These are phyloP conservation scores for Diogma glabrata DNA, from an alignment of 2,888 invertebrate species.

Conservation along the genomic window DNA sequence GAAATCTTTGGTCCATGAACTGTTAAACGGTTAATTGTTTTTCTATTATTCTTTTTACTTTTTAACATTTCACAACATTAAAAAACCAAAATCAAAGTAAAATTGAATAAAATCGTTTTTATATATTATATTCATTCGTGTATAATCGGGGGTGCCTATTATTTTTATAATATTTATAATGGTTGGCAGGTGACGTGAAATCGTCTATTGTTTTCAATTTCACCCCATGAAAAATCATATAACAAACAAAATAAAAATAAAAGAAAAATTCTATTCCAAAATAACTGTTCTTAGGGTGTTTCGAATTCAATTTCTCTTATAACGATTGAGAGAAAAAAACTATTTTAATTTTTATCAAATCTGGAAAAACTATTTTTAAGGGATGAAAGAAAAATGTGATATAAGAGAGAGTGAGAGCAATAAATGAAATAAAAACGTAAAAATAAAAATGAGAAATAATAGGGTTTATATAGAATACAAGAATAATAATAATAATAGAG, in stretches of 20 bases:
- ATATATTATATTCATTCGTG: background rate
- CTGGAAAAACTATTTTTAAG: constrained; percentile 6
- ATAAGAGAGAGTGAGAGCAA: no score
- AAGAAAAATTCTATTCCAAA: constrained; percentile 4
- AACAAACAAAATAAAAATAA: constrained; percentile 21
- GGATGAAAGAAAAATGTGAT: constrained; percentile 3
- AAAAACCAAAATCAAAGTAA: no score
- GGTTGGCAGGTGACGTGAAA: constrained; percentile 38
- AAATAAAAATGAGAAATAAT: background rate
- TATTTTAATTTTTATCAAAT: no score
- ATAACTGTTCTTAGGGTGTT: no score
- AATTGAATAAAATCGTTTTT: background rate
- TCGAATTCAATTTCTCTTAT: no score
- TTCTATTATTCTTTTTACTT: no score
- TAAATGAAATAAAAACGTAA: background rate
- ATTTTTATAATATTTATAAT: constrained; percentile 17
- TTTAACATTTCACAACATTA: no score
- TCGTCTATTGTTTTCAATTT: constrained; percentile 34
- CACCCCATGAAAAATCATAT: constrained; percentile 32
- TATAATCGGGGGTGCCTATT: background rate
- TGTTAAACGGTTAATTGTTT: no score
- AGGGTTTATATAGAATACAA: constrained; percentile 2
- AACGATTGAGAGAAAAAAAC: no score
- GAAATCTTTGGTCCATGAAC: no score
- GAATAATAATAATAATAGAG: constrained; percentile 13